These are phyloP conservation scores for Platalea minor DNA, from an alignment of 2,797 vertebrate species.

Conservation along the genomic window DNA sequence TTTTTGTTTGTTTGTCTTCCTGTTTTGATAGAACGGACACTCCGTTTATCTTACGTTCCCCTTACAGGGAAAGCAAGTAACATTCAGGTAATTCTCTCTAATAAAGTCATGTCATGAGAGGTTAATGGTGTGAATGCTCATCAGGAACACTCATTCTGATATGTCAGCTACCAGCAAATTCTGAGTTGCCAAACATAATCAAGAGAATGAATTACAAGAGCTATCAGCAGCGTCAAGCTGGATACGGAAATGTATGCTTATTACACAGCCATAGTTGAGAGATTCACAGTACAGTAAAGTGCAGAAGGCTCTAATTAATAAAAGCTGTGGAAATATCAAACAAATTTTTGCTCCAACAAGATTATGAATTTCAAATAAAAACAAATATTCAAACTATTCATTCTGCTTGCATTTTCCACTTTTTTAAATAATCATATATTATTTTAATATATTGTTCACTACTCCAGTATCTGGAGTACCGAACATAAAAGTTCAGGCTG, in stretches of 20 bases:
- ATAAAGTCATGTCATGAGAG: not conserved
- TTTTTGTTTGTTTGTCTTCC: not conserved
- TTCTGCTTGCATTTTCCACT: not conserved
- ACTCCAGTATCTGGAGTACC: not conserved
- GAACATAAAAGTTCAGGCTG: not conserved
- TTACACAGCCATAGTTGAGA: not conserved
- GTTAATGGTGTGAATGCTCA: not conserved
- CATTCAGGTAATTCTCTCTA: not conserved
- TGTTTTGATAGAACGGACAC: not conserved
- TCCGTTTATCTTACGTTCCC: not conserved
- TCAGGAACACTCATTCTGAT: constrained; percentile 19
- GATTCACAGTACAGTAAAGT: not conserved
- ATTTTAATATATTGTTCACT: not conserved
- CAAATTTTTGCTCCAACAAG: not conserved
- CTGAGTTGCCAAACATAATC: constrained; percentile 50
- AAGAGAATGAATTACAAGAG: constrained; percentile 45
- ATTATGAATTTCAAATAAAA: not conserved
- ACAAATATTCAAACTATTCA: not conserved
- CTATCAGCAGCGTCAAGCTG: not conserved
- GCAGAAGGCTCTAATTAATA: not conserved
- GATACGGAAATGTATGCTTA: constrained; percentile 13
- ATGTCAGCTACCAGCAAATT: constrained; percentile 36
- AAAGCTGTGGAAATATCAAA: not conserved
- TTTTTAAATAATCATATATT: not conserved
- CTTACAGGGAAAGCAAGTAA: not conserved